phyloP scores from a whole-genome alignment of 2,797 vertebrate genomes.

The Botia kubotai region DNA sequence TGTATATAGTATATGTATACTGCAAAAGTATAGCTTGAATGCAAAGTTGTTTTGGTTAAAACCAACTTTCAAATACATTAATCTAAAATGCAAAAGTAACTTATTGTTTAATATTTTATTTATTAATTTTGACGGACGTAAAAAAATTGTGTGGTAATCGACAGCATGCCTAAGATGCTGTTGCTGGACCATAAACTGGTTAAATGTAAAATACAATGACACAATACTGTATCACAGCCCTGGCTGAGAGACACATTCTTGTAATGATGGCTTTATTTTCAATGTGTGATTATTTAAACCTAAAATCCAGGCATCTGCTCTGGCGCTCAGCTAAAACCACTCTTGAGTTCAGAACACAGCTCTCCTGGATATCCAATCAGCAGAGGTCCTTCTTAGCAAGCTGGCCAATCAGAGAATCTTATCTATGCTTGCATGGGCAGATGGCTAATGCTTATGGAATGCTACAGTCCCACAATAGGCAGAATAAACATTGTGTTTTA shows the following conservation, averaged over 20 bases:
- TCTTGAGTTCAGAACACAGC: slow-evolving; percentile 4
- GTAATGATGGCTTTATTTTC: slow-evolving; percentile 8
- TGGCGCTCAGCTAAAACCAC: neutral
- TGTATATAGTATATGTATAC: too few species aligned
- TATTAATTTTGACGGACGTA: too few species aligned
- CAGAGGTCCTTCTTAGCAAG: slow-evolving; percentile 21
- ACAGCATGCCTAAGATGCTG: neutral
- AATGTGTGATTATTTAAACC: slow-evolving; percentile 14
- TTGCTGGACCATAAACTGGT: neutral
- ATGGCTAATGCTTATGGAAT: slow-evolving; percentile 65
- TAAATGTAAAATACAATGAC: neutral
- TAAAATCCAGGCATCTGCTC: slow-evolving; percentile 1
- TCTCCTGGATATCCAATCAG: slow-evolving; percentile 35
- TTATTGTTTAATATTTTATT: too few species aligned
- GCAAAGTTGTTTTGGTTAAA: too few species aligned
- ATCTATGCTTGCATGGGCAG: slow-evolving; percentile 66
- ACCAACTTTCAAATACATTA: too few species aligned
- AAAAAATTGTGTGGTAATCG: neutral
- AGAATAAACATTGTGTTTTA: slow-evolving; percentile 63
- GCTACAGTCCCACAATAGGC: slow-evolving; percentile 68
- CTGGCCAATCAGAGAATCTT: slow-evolving; percentile 43
- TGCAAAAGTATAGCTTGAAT: too few species aligned
- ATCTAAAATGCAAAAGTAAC: too few species aligned
- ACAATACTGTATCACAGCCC: neutral
- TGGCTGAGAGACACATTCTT: slow-evolving; percentile 9